phyloP scores from a whole-genome alignment of 2,888 invertebrate genomes.

The Heliconius aoede region DNA sequence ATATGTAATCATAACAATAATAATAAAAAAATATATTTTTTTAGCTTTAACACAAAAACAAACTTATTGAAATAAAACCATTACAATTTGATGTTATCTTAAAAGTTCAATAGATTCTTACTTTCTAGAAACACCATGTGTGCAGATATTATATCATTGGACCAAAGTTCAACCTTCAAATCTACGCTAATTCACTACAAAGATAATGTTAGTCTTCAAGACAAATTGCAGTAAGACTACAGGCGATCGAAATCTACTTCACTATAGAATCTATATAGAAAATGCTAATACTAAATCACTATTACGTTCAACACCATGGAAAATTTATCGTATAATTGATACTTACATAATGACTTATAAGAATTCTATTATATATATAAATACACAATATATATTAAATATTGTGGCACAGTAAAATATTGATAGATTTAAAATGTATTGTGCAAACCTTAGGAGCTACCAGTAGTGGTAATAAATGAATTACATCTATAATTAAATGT shows the following conservation, averaged over 20 bases:
- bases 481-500: conserved; percentile 46
- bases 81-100: conserved; percentile 34
- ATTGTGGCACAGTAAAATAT: conserved; percentile 74
- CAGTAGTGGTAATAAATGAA: conserved; percentile 57
- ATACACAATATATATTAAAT: conserved; percentile 59
- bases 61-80: conserved; percentile 9
- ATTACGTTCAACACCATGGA: conserved; percentile 60
- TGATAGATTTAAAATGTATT: conserved; percentile 65
- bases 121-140: conserved; percentile 73
- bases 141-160: conserved; percentile 80
- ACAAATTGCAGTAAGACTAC: conserved; percentile 46
- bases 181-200: conserved; percentile 60
- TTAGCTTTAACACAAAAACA: background rate
- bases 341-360: conserved; percentile 62
- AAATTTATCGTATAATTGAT: conserved; percentile 47
- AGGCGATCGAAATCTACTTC: conserved; percentile 52
- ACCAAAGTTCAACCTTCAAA: conserved; percentile 83
- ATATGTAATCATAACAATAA: background rate
- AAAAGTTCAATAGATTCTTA: conserved; percentile 41
- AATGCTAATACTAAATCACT: conserved; percentile 57
- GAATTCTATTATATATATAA: conserved; percentile 56
- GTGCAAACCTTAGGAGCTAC: conserved; percentile 71
- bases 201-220: conserved; percentile 48
- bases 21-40: background rate
- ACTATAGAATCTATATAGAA: conserved; percentile 53